Evolutionary conservation across 2,113 vertebrate species (phyloP).

Genomic region (Alligator mississippiensis): DNA sequence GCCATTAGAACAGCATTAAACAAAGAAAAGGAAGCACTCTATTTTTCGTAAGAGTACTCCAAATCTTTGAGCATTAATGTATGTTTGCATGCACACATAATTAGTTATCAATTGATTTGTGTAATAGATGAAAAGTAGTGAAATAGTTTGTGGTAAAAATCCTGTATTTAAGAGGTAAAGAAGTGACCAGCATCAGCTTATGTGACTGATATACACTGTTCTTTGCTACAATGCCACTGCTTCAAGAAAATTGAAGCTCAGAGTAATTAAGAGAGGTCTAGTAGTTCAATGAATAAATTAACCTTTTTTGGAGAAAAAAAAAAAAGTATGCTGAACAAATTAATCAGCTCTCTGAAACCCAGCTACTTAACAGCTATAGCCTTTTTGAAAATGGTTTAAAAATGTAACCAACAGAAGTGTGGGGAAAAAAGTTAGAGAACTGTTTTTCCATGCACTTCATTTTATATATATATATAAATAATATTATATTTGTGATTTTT

Average conservation of each 20-base stretch:
- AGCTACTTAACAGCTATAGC: slow-evolving; percentile 43
- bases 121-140: neutral
- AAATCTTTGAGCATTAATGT: neutral
- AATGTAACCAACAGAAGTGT: neutral
- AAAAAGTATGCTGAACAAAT: slow-evolving; percentile 65
- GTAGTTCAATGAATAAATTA: slow-evolving; percentile 71
- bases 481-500: neutral
- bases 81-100: neutral
- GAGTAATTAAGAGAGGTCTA: slow-evolving; percentile 69
- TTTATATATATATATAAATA: neutral
- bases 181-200: neutral
- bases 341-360: slow-evolving; percentile 66
- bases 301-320: slow-evolving; percentile 57
- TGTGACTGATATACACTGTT: slow-evolving; percentile 10
- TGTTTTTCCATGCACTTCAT: neutral
- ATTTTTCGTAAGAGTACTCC: neutral
- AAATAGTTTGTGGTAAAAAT: neutral
- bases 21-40: neutral
- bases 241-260: slow-evolving; percentile 59
- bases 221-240: neutral
- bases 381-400: no score
- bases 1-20: neutral
- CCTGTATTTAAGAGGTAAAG: neutral
- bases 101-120: neutral
- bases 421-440: neutral